Conservation (phyloP, 2,888 invertebrate species). For the Gastracanthus pulcherrimus region DNA sequence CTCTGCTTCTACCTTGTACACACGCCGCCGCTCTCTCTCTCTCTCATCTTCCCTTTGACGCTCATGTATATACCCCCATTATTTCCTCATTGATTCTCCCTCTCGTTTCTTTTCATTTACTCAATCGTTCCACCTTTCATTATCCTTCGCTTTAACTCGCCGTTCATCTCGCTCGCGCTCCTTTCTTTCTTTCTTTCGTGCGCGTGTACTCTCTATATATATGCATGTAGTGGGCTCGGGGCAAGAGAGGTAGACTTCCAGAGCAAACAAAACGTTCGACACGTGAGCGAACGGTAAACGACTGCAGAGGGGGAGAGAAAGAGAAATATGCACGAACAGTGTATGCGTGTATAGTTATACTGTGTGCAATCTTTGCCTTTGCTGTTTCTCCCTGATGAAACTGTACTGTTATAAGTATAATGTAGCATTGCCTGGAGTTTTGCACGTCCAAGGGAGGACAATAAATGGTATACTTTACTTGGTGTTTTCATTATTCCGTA, state of each 20-base stretch:
- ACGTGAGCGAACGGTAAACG: slow-evolving; percentile 37
- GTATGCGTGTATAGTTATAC: not conserved
- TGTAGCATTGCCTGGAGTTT: not conserved
- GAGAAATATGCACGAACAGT: not conserved
- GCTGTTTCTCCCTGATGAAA: not conserved
- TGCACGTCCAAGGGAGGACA: too few relatives aligned
- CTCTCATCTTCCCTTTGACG: too few relatives aligned
- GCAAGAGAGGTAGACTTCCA: not conserved
- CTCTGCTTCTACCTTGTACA: too few relatives aligned
- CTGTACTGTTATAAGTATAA: not conserved
- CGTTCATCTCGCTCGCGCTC: not conserved
- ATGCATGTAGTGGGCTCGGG: not conserved
- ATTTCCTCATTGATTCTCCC: slow-evolving; percentile 36
- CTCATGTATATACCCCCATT: not conserved
- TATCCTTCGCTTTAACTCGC: not conserved
- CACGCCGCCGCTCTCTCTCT: too few relatives aligned
- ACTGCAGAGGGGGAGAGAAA: not conserved
- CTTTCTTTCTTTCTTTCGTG: not conserved
- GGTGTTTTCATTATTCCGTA: too few relatives aligned
- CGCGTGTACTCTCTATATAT: not conserved
- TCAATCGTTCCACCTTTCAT: slow-evolving; percentile 16
- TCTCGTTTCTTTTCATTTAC: slow-evolving; percentile 30
- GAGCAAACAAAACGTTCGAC: slow-evolving; percentile 26
- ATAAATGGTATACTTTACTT: too few relatives aligned
- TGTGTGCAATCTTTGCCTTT: not conserved